Percentiles rank a stretch among this genome's conserved stretches.
Conservation (phyloP, 2,888 invertebrate genomes). For the Lithophane socia region DNA sequence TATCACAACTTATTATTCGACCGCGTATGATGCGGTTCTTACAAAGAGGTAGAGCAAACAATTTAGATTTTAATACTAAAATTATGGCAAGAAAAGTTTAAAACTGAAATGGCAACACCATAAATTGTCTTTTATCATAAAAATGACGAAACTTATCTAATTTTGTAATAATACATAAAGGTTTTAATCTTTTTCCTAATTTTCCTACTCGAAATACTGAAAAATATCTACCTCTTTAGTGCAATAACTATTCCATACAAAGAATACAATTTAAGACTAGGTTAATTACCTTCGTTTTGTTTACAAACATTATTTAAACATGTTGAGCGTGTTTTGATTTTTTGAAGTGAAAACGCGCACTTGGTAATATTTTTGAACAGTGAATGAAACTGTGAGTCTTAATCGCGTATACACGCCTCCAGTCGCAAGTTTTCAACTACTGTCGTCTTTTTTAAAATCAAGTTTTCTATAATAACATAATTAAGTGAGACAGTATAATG, state of each 20-base stretch:
- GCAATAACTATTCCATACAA: conserved; percentile 66
- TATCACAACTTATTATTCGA: conserved; percentile 55
- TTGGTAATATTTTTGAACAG: background rate
- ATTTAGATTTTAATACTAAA: conserved; percentile 38
- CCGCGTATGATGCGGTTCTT: conserved; percentile 39
- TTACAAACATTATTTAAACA: conserved; percentile 55
- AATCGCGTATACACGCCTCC: no score
- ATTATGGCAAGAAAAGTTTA: conserved; percentile 53
- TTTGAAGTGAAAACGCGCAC: background rate
- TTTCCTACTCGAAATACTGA: conserved; percentile 40
- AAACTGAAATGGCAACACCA: conserved; percentile 27
- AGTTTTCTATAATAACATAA: background rate
- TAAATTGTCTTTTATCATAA: conserved; percentile 25
- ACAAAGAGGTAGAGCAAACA: conserved; percentile 26
- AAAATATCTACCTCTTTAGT: conserved; percentile 11
- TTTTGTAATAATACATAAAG: conserved; percentile 20
- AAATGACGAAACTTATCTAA: background rate
- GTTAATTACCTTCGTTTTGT: conserved; percentile 58
- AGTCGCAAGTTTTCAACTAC: no score
- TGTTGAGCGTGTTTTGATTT: conserved; percentile 46
- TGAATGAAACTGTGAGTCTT: background rate
- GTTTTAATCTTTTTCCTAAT: background rate
- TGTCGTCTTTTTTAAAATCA: background rate
- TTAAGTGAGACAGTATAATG: background rate
- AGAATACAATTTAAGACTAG: conserved; percentile 68